Conservation (phyloP, 2,888 invertebrate genomes). For the Acrobasis suavella region DNA sequence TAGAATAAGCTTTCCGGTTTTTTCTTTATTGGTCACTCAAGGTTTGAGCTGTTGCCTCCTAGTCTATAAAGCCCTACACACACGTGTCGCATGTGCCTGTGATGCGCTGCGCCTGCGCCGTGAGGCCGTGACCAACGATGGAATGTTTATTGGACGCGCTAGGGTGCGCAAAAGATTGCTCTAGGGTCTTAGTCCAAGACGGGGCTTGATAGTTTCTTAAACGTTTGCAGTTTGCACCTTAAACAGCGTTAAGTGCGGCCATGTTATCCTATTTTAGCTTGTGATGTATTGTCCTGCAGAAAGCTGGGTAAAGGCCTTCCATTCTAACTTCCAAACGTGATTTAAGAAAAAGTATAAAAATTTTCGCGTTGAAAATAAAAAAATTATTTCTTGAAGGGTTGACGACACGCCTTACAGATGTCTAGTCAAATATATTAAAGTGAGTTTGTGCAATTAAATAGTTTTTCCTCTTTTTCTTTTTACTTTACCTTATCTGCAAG, state of each 20-base stretch:
- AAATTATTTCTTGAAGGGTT: too few relatives aligned
- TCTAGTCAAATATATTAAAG: too few relatives aligned
- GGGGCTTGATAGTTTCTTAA: background rate
- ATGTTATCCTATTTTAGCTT: conserved; percentile 22
- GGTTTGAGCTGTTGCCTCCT: background rate
- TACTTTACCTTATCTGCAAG: too few relatives aligned
- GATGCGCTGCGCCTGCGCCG: conserved; percentile 45
- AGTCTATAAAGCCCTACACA: conserved; percentile 40
- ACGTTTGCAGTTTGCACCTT: background rate
- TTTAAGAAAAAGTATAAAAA: too few relatives aligned
- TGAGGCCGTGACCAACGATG: conserved; percentile 60
- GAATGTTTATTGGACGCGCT: conserved; percentile 69
- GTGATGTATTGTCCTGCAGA: too few relatives aligned
- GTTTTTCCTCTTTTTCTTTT: too few relatives aligned
- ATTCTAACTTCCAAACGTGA: too few relatives aligned
- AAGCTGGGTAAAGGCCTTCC: too few relatives aligned
- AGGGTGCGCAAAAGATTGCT: conserved; percentile 39
- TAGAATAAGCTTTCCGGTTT: background rate
- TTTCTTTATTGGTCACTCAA: background rate
- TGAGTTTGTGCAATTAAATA: too few relatives aligned
- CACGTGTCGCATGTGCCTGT: conserved; percentile 62
- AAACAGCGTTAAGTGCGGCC: conserved; percentile 13
- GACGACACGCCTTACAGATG: too few relatives aligned
- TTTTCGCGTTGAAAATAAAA: too few relatives aligned
- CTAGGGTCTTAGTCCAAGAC: background rate